Percentiles rank a stretch among this genome's conserved stretches.
Evolutionary conservation across 1,140 invertebrate genomes (phyloP).

Genomic region (Papilio helenus): DNA sequence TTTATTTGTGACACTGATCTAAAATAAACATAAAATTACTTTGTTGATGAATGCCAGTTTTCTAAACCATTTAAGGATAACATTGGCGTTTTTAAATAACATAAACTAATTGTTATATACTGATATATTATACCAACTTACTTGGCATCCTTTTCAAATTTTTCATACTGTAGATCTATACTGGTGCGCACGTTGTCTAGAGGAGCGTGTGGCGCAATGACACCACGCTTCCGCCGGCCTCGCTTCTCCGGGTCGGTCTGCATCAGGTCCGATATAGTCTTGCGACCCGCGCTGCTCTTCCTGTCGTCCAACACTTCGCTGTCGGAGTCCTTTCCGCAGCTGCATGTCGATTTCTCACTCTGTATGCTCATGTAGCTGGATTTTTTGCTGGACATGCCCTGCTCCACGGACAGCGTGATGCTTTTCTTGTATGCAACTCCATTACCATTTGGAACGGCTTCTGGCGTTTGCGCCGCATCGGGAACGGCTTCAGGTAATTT

Average conservation of each 20-base stretch:
- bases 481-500: slow-evolving; percentile 50
- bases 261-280: slow-evolving; percentile 69
- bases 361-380: slow-evolving; percentile 68
- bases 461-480: slow-evolving; percentile 42
- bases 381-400: slow-evolving; percentile 61
- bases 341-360: slow-evolving; percentile 61
- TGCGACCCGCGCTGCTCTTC: slow-evolving; percentile 63
- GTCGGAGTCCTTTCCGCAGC: slow-evolving; percentile 60
- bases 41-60: background rate
- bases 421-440: slow-evolving; percentile 50
- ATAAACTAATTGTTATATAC: background rate
- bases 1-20: slow-evolving; percentile 83
- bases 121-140: slow-evolving; percentile 49
- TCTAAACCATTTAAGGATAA: background rate
- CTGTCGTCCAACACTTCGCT: slow-evolving; percentile 54
- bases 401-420: slow-evolving; percentile 53
- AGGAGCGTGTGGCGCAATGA: slow-evolving; percentile 68
- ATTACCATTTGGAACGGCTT: slow-evolving; percentile 49
- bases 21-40: slow-evolving; percentile 28
- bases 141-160: slow-evolving; percentile 76
- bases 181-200: slow-evolving; percentile 56
- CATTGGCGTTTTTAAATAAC: background rate
- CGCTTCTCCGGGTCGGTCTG: slow-evolving; percentile 59
- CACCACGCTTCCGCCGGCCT: slow-evolving; percentile 61
- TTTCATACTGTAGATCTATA: slow-evolving; percentile 70